Evolutionary conservation across 2,797 vertebrate genomes (phyloP).

Genomic region (Anniella stebbinsi): DNA sequence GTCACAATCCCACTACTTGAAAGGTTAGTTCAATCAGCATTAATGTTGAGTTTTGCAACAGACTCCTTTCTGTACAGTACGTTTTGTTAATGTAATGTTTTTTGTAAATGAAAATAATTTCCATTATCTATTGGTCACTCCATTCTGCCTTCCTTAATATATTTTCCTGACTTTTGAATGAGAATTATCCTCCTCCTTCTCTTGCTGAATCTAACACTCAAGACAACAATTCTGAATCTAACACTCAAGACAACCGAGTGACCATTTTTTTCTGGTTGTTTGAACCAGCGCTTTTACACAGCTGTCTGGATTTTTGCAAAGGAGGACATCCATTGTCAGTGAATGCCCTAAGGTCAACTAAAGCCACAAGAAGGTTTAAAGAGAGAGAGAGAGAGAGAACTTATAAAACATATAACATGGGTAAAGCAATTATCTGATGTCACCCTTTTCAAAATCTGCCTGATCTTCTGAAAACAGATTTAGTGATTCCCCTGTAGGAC

Average conservation of each 20-base stretch:
- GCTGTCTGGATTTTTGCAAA: conserved; percentile 20
- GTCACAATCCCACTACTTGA: no score
- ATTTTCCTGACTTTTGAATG: conserved; percentile 40
- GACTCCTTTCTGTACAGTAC: conserved; percentile 22
- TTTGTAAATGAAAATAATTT: conserved; percentile 7
- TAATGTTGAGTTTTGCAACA: not conserved
- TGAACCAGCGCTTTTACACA: conserved; percentile 48
- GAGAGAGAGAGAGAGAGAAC: no score
- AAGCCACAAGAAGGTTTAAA: conserved; percentile 60
- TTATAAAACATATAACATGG: conserved; percentile 57
- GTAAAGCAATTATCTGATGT: conserved; percentile 59
- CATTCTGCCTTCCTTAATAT: not conserved
- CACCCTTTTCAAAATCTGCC: conserved; percentile 50
- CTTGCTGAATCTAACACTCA: conserved; percentile 18
- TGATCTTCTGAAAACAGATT: conserved; percentile 56
- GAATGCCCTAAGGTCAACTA: conserved; percentile 50
- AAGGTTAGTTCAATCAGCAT: not conserved
- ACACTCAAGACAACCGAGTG: not conserved
- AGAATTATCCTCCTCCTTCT: not conserved
- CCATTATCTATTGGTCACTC: not conserved
- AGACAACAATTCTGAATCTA: not conserved
- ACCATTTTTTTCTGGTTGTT: not conserved
- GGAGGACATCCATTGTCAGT: conserved; percentile 43
- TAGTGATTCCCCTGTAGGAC: conserved; percentile 51
- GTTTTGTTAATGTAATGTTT: not conserved